Base-by-base conservation (phyloP, 92 coral and sea anemone genomes). In the Actinostola sp. region DNA sequence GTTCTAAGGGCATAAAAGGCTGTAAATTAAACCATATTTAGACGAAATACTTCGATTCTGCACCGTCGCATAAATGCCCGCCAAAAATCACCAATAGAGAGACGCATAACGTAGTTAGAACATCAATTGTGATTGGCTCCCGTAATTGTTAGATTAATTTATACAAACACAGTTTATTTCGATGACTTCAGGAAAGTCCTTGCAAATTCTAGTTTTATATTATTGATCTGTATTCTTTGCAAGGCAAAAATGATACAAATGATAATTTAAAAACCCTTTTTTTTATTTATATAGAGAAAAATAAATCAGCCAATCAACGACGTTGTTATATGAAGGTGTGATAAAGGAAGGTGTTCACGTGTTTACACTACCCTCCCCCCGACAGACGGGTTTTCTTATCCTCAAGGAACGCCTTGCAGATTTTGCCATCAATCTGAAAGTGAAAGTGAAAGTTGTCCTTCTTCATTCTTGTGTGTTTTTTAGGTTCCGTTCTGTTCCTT, bases 81-180 rank as follows among this genome's bases (percentile, higher is more conserved):
- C 81, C 81, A 75, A 75, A 75, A 63, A 17, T 35, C n/a, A 33
- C 29, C 29, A n/a, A 0, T 25, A 17, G 13, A 17, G 24, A 43
- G 10, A 2, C 3, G 64, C 38, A 25, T 52, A 52, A 52, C 31
- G 21, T 70, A 8, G 24, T 8, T 48, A 70, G 75, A 52, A 70
- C 52, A 17, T 16, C 42, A 20, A 24, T 38, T 70, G 34, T 70
- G 75, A 70, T 70, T 70, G 75, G 75, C 33, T 25, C 26, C 2
- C 42, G 1, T 11, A n/a, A n/a, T n/a, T n/a, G n/a, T n/a, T n/a
- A n/a, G n/a, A n/a, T n/a, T n/a, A n/a, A n/a, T n/a, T n/a, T n/a
- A n/a, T n/a, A n/a, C n/a, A n/a, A n/a, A n/a, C n/a, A n/a, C n/a
- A n/a, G n/a, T n/a, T n/a, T n/a, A n/a, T n/a, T n/a, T n/a, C n/a